Evolutionary conservation across 1,140 invertebrate genomes (phyloP), one percentile per base, ranked within the genome.

Genomic region (Drosophila sp.): DNA sequence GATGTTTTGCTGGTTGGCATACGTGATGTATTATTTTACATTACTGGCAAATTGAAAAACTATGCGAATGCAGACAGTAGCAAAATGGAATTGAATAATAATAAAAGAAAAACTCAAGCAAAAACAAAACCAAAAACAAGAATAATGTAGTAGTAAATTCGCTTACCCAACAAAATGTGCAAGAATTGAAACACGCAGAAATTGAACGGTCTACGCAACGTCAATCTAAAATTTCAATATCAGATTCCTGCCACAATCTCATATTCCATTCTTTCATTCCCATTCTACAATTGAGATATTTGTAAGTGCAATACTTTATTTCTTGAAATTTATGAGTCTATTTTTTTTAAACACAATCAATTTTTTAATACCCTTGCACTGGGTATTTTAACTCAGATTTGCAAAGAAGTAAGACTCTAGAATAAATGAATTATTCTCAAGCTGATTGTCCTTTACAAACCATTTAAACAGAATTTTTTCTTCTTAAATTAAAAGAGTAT

Each of bases 21-120:
- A 82, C 78, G 79, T 82, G 79, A 82, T 82, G 75, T 82, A 82
- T 78, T 82, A 82, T 77, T 74, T 81, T 62, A 34, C 57, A 82
- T 82, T 82, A 78, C 70, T 27, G 64, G 58, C 50, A 82, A 81
- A 82, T 78, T 82, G 79, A 82, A 82, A 82, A 81, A 72, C 78
- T 74, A 71, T 56, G 62, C 57, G 64, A 38, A 14, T 56, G 43
- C 43, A 53, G 61, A 41, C 61, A 64, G 46, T 48, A 51, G 2
- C 11, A 36, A 43, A 53, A 53, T 64, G 29, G 45, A 72, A 71
- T 63, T 57, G 51, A 71, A 48, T 63, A 56, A 57, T 32, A 71
- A 71, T 45, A 61, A 72, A 59, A 62, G 34, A 18, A 56, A 46
- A 38, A 62, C 51, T 7, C 3, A 7, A 16, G 25, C 16, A 13